Conservation (phyloP, 2,797 vertebrate genomes). For the Mormyrus hasselquistii region DNA sequence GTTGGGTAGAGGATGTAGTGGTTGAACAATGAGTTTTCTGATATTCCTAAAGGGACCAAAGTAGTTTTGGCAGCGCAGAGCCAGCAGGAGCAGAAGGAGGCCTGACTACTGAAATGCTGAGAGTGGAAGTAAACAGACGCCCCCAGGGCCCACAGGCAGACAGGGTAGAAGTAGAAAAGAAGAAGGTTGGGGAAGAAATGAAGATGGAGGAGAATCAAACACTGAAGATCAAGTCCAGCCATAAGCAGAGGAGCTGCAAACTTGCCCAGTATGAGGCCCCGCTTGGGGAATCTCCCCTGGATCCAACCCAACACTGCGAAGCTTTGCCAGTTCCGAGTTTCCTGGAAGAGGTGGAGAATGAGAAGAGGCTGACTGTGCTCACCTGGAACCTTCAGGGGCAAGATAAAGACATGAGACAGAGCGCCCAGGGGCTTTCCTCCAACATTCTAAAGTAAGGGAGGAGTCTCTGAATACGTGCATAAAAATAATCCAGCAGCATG, state of each 20-base stretch:
- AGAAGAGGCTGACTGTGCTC: constrained; percentile 32
- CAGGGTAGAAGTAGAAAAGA: neutral
- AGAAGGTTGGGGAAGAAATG: neutral
- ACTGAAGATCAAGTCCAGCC: neutral
- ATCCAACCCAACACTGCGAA: neutral
- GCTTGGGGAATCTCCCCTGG: constrained; percentile 27
- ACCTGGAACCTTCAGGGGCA: constrained; percentile 44
- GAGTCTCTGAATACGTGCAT: neutral
- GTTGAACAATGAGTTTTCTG: neutral
- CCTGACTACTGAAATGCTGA: neutral
- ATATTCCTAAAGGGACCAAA: neutral
- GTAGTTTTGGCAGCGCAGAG: neutral
- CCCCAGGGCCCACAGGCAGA: neutral
- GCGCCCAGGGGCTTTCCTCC: constrained; percentile 22
- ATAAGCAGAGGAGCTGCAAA: neutral
- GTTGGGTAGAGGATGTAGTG: neutral
- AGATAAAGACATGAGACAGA: constrained; percentile 23
- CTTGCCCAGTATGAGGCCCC: neutral
- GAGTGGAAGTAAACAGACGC: neutral
- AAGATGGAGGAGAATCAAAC: neutral
- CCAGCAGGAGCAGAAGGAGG: neutral
- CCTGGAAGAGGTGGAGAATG: neutral
- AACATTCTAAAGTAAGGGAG: constrained; percentile 32
- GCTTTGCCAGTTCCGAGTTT: neutral
- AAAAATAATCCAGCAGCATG: neutral